Conservation (phyloP, 2,888 invertebrate species). For the Macrophya alboannulata region DNA sequence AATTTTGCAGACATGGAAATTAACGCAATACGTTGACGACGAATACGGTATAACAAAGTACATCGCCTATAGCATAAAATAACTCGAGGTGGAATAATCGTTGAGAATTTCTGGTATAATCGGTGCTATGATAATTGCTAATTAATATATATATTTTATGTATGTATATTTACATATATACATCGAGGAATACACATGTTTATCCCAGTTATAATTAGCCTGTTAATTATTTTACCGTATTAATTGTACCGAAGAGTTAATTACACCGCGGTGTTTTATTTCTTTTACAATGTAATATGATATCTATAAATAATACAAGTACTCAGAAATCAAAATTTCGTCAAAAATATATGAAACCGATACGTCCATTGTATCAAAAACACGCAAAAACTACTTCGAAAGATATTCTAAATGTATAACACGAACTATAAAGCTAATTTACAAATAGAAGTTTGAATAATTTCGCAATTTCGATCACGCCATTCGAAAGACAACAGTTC, state of each 20-base stretch:
- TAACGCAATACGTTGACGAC: slow-evolving; percentile 24
- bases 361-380: neutral
- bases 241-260: neutral
- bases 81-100: neutral
- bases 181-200: slow-evolving; percentile 23
- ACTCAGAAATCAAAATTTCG: neutral
- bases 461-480: neutral
- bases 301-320: neutral
- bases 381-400: neutral
- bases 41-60: neutral
- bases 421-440: neutral
- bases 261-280: neutral
- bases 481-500: neutral
- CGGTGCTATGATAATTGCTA: slow-evolving; percentile 28
- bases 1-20: slow-evolving; percentile 49
- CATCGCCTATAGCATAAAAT: no score
- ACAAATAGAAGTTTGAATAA: neutral
- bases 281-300: neutral
- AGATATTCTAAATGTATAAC: no score
- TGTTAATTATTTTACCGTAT: slow-evolving; percentile 18
- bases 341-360: neutral
- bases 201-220: neutral
- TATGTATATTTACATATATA: neutral
- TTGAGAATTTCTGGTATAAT: neutral
- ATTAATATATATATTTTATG: slow-evolving; percentile 16